Base-by-base conservation (phyloP, 2,888 invertebrate species). In the Dynastes grantii region DNA sequence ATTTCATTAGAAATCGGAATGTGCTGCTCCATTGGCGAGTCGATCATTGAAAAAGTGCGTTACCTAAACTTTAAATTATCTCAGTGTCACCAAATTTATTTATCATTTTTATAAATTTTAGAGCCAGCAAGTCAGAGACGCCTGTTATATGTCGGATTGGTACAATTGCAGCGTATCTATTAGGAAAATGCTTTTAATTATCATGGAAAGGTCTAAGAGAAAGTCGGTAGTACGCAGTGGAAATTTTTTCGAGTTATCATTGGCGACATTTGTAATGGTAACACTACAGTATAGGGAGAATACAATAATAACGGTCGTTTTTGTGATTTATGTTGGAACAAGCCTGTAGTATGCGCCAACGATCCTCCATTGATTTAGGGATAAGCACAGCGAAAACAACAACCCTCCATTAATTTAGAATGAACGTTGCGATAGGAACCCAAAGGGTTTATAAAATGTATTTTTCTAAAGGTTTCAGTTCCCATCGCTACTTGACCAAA, bases 161-260 rank as follows among this genome's bases (percentile, higher is more conserved):
- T 67, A 63, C 49, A 40, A 67, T 22, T 78, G 37, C 45, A 76
- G 61, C 27, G 49, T 51, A 27, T 76, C 64, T 32, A 76, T 51
- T 13, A 68, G 61, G 32, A 76, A 61, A 11, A 78, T 49, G 11
- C 22, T 78, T 16, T 78, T 67, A 11, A 70, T 78, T 27, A 78
- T 78, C 8, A 78, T 78, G 78, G 78, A 78, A 61, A 67, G 68
- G n/a, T 45, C 67, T 13, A 78, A 78, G 29, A 65, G 45, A 58
- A 55, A 37, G 40, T 13, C 58, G 11, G 2, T 45, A n/a, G 55
- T 78, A 29, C 76, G 53, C 6, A 76, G 68, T 58, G 78, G 78
- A 22, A 67, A 78, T 32, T 67, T 78, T 29, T 76, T 78, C 27
- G 53, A 51, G 1, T 27, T 76, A 4, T 76, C 78, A 5, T 70